These are phyloP conservation scores for Tapera naevia DNA, from an alignment of 2,797 vertebrate genomes.

Conservation along the genomic window DNA sequence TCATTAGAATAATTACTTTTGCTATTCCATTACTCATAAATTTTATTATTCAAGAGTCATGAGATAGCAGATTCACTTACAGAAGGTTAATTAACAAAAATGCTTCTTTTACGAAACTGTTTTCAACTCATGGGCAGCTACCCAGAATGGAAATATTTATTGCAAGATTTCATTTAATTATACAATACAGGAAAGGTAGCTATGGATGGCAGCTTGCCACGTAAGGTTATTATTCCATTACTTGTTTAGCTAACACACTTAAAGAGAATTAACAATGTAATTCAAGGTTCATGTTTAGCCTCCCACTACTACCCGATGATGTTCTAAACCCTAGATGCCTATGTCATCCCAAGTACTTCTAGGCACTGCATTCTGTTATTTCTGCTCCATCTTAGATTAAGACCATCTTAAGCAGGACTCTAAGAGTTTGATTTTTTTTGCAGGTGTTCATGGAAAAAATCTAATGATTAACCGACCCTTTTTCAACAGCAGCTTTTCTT, in stretches of 20 bases:
- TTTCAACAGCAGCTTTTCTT: neutral
- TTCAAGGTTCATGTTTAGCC: neutral
- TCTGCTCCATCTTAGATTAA: neutral
- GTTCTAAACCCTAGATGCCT: neutral
- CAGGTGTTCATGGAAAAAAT: neutral
- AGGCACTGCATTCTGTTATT: neutral
- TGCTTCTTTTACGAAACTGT: neutral
- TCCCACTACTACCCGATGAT: neutral
- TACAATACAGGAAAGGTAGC: neutral
- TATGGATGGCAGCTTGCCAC: neutral
- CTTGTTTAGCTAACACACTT: neutral
- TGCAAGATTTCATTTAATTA: slow-evolving; percentile 26
- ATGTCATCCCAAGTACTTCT: neutral
- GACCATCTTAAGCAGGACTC: neutral
- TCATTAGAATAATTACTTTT: neutral
- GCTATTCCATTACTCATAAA: neutral
- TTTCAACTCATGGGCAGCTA: neutral
- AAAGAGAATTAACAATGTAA: neutral
- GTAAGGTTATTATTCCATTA: neutral
- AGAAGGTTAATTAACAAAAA: slow-evolving; percentile 40
- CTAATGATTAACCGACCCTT: neutral
- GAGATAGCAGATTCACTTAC: slow-evolving; percentile 8
- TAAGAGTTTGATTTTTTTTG: slow-evolving; percentile 21
- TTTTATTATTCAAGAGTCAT: neutral
- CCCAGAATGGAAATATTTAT: slow-evolving; percentile 19